Evolutionary conservation across 2,888 invertebrate species (phyloP).

Genomic region (Xestobium rufovillosum): DNA sequence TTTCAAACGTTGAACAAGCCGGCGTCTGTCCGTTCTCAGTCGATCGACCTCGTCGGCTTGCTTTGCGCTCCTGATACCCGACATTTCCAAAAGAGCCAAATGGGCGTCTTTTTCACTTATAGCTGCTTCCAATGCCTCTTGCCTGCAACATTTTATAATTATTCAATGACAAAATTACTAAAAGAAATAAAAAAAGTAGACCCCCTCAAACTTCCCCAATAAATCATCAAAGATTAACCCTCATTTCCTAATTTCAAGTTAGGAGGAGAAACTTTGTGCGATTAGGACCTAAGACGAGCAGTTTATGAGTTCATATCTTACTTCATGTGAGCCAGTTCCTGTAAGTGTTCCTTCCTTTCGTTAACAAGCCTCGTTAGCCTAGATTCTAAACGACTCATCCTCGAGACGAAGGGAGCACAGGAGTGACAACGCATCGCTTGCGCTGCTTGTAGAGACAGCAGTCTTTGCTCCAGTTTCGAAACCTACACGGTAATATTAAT

Average conservation of each 20-base stretch:
- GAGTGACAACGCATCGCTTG: conserved; percentile 61
- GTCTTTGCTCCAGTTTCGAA: conserved; percentile 60
- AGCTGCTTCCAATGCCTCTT: conserved; percentile 74
- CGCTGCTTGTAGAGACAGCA: conserved; percentile 62
- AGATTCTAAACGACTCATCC: conserved; percentile 57
- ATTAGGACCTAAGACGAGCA: conserved; percentile 2
- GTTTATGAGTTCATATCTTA: too few relatives aligned
- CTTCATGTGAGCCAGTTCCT: conserved; percentile 75
- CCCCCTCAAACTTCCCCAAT: too few relatives aligned
- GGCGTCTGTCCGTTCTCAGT: conserved; percentile 61
- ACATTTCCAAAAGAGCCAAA: conserved; percentile 73
- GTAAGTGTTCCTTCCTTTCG: conserved; percentile 60
- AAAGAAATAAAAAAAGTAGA: not conserved
- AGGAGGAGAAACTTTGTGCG: conserved; percentile 2
- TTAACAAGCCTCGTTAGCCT: conserved; percentile 52
- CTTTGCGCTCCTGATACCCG: conserved; percentile 56
- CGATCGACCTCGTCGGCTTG: conserved; percentile 60
- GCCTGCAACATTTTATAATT: conserved; percentile 46
- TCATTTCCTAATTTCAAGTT: too few relatives aligned
- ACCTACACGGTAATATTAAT: conserved; percentile 44
- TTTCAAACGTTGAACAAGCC: conserved; percentile 63
- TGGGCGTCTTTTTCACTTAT: conserved; percentile 85
- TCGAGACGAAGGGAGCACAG: conserved; percentile 56
- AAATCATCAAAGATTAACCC: too few relatives aligned
- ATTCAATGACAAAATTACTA: conserved; percentile 9